Conservation (phyloP, 1,140 invertebrate species). For the Contarinia nasturtii region DNA sequence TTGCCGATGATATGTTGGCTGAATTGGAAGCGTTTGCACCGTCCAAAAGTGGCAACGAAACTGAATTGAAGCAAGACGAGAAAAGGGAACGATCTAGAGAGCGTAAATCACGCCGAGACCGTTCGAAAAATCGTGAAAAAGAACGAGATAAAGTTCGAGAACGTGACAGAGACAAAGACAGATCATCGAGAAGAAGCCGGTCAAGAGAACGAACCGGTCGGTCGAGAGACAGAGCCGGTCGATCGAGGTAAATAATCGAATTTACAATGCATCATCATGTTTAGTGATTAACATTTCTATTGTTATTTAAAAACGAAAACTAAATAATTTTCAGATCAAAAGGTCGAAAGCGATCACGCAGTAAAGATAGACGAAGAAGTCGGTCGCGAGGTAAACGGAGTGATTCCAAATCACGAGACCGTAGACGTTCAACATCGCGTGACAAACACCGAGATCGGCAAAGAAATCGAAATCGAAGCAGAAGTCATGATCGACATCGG, state of each 20-base stretch:
- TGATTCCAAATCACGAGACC: constrained; percentile 17
- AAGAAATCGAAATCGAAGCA: constrained; percentile 8
- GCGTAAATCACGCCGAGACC: constrained; percentile 1
- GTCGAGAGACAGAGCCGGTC: constrained; percentile 7
- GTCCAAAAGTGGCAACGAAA: constrained; percentile 13
- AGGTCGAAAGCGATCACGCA: too few species aligned
- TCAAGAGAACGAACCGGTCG: constrained; percentile 9
- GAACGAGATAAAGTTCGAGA: constrained; percentile 13
- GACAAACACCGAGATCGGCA: neutral
- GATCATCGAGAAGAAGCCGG: constrained; percentile 6
- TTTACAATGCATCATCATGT: too few species aligned
- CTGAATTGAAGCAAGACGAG: neutral
- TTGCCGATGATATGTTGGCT: constrained; percentile 69
- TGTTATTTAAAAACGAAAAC: too few species aligned
- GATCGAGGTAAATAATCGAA: too few species aligned
- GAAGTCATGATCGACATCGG: constrained; percentile 11
- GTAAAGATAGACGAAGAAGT: too few species aligned
- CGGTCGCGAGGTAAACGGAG: constrained; percentile 14
- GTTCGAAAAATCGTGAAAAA: constrained; percentile 9
- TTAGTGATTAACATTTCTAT: too few species aligned
- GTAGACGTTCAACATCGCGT: constrained; percentile 19
- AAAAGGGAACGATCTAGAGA: constrained; percentile 4
- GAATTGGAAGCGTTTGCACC: constrained; percentile 77
- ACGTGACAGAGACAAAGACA: constrained; percentile 6
- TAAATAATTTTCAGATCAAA: too few species aligned